Conservation (phyloP, 2,113 vertebrate genomes). For the Malurus alboscapulatus region DNA sequence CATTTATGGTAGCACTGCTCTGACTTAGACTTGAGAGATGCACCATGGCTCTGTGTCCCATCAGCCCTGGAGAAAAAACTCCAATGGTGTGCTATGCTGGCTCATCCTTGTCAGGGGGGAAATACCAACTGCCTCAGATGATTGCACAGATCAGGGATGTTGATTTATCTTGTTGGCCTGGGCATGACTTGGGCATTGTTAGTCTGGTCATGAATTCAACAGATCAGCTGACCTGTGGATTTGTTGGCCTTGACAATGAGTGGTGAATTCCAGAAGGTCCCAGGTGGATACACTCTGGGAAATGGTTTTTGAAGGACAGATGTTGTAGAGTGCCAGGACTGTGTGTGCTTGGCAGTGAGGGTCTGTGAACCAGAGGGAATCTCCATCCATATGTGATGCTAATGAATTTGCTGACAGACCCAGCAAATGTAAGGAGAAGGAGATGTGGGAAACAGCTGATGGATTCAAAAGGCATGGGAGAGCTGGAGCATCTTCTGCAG, state of each 20-base stretch:
- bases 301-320: background rate
- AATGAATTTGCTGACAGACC: background rate
- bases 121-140: background rate
- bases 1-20: background rate
- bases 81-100: background rate
- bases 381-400: background rate
- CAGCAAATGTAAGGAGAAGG: background rate
- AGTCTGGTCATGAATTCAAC: background rate
- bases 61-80: background rate
- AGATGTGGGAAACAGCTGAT: background rate
- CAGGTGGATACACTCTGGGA: background rate
- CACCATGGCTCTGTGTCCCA: background rate
- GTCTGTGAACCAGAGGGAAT: background rate
- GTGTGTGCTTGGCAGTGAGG: background rate
- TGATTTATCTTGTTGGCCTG: background rate
- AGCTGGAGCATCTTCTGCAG: background rate
- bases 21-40: background rate
- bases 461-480: background rate
- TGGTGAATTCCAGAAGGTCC: background rate
- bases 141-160: background rate
- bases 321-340: background rate
- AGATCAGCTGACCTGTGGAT: background rate
- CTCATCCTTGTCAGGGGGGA: background rate
- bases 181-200: fast-evolving
- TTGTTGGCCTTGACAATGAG: fast-evolving